Percentiles rank a stretch among this genome's conserved stretches.
Conservation (phyloP, 1,140 invertebrate genomes). For the Batillaria attramentaria region DNA sequence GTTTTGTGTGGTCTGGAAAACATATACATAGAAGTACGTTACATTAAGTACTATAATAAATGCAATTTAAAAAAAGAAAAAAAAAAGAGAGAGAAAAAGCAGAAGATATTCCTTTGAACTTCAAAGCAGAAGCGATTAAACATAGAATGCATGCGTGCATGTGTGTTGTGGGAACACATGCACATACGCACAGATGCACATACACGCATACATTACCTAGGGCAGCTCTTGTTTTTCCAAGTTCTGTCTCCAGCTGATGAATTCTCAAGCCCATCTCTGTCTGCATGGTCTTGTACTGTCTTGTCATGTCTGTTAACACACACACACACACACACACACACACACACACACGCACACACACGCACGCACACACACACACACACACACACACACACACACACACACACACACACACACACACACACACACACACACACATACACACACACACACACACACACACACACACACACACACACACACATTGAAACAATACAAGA, state of each 20-base stretch:
- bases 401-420: no score
- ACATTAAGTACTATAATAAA: no score
- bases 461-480: no score
- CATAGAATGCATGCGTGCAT: neutral
- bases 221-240: slow-evolving; percentile 47
- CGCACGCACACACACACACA: neutral
- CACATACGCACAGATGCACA: neutral
- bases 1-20: slow-evolving; percentile 47
- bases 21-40: no score
- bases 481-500: no score
- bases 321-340: neutral
- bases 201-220: slow-evolving; percentile 59
- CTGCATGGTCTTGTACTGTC: slow-evolving; percentile 70
- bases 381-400: neutral
- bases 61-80: no score
- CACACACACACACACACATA: no score
- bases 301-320: slow-evolving; percentile 59
- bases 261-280: slow-evolving; percentile 63
- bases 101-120: no score
- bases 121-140: no score
- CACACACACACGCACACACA: neutral
- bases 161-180: neutral
- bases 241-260: slow-evolving; percentile 63
- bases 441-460: no score
- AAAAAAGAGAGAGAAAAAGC: no score